A percentile compares a stretch with the other conserved stretches of the same genome.
These are phyloP conservation scores for Wasmannia auropunctata DNA, from an alignment of 1,140 invertebrate species.

Conservation along the genomic window DNA sequence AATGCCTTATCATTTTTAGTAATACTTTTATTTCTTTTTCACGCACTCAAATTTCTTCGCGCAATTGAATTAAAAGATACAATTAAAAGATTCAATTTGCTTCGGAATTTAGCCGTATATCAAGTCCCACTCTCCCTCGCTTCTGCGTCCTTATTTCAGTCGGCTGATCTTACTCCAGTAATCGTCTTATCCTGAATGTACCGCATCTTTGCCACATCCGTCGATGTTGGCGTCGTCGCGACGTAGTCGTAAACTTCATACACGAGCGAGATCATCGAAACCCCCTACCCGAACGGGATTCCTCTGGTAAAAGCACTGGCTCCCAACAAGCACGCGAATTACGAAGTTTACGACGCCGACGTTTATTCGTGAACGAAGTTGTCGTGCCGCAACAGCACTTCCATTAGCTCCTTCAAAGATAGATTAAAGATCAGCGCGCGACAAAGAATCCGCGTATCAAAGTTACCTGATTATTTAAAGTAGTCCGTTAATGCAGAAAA, in stretches of 20 bases:
- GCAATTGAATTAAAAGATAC: slow-evolving; percentile 16
- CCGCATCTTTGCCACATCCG: slow-evolving; percentile 33
- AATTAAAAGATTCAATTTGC: too few relatives aligned
- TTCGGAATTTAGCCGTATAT: not conserved
- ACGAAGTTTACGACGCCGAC: slow-evolving; percentile 56
- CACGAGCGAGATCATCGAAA: slow-evolving; percentile 52
- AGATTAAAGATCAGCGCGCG: not conserved
- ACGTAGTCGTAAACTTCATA: slow-evolving; percentile 44
- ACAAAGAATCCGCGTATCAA: not conserved
- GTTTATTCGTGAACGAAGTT: slow-evolving; percentile 59
- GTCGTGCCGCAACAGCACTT: slow-evolving; percentile 15
- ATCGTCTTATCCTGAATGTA: slow-evolving; percentile 51
- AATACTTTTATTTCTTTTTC: not conserved
- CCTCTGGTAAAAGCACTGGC: slow-evolving; percentile 41
- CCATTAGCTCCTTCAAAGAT: slow-evolving; percentile 21
- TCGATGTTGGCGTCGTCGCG: slow-evolving; percentile 30
- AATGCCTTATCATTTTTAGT: not conserved
- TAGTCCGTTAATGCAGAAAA: not conserved
- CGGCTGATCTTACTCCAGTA: slow-evolving; percentile 15
- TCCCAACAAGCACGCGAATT: slow-evolving; percentile 54
- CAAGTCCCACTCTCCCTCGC: not conserved
- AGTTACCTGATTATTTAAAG: not conserved
- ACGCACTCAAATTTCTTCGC: not conserved
- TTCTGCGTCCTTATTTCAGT: slow-evolving; percentile 24
- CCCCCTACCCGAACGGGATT: slow-evolving; percentile 37